These are phyloP conservation scores for Phalacrocorax aristotelis DNA, from an alignment of 2,113 vertebrate genomes.

Conservation along the genomic window DNA sequence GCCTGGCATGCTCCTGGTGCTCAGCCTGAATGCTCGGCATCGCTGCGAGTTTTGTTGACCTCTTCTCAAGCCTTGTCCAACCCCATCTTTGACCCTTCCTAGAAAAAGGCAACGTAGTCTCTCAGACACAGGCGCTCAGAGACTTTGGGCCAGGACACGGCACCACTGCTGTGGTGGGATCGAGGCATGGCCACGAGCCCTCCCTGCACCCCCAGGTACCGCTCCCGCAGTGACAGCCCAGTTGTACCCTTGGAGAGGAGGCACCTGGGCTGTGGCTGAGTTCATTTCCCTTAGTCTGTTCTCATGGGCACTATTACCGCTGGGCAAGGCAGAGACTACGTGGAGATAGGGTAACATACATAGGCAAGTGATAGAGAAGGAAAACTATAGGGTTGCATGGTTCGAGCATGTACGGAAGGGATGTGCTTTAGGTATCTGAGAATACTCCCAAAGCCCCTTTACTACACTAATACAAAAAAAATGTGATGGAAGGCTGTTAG, in stretches of 20 bases:
- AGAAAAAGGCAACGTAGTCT: background rate
- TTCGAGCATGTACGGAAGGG: background rate
- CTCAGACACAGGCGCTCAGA: background rate
- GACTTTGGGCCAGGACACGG: background rate
- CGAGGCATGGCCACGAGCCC: background rate
- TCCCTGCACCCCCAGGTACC: rapidly evolving
- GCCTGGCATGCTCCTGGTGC: rapidly evolving
- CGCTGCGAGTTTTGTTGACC: background rate
- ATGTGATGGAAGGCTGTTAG: background rate
- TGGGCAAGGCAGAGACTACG: background rate
- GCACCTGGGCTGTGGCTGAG: background rate
- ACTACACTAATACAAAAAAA: background rate
- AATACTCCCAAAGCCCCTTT: background rate
- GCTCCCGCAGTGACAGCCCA: background rate
- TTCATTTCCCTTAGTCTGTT: background rate
- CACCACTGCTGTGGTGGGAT: background rate
- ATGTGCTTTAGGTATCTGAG: background rate
- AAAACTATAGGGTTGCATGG: background rate
- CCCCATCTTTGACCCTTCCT: background rate
- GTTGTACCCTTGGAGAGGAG: background rate
- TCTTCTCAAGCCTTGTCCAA: background rate
- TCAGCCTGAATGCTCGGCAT: background rate
- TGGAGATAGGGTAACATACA: background rate
- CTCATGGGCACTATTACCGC: background rate
- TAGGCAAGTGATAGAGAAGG: background rate